Base-by-base conservation (phyloP, 64 coral and sea anemone species). In the Hydrozoanthus tunicans region DNA sequence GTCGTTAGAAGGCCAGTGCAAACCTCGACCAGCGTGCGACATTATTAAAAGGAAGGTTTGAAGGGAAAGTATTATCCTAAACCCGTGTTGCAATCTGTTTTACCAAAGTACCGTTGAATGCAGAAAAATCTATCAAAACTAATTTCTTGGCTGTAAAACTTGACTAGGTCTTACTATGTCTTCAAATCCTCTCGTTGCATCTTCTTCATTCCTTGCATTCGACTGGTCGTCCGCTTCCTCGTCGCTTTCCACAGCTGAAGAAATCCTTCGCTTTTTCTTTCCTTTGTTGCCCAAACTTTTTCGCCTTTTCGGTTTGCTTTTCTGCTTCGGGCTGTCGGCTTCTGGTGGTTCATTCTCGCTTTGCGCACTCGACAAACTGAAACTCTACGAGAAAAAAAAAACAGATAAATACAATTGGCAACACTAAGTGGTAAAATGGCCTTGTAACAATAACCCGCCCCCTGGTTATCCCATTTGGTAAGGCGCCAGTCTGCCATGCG, bases 201-300 rank as follows among this genome's bases (percentile, higher is more conserved):
- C 84, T 73, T 88, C 84, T 51, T 59, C 84, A 13, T 58, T 70
- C 11, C 74, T 10, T 3, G 55, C 24, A 6, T 24, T 69, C 0
- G 55, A 3, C 4, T 23, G 14, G 8, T 74, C 67, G 4, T 88
- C 84, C 59, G 10, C 54, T 73, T 60, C 84, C 12, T 88, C 67
- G 5, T 88, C 84, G 56, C 84, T 88, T 58, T 88, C 84, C 1
- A 26, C 68, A 58, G 69, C 5, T 74, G 69, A 88, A 59, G 68
- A 59, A 59, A 59, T 70, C 7, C 67, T 67, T 59, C 84, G 69
- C 7, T 88, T 88, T 73, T 88, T 88, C 56, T 88, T 88, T 17
- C 84, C 84, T 73, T 75, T 88, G 11, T n/a, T 14, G 7, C 84
- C 84, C 5, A 88, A 24, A 74, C 84, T 75, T 70, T 88, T 88